These are phyloP conservation scores for Bathynomus jamesi DNA, from an alignment of 1,140 invertebrate genomes.

Conservation along the genomic window DNA sequence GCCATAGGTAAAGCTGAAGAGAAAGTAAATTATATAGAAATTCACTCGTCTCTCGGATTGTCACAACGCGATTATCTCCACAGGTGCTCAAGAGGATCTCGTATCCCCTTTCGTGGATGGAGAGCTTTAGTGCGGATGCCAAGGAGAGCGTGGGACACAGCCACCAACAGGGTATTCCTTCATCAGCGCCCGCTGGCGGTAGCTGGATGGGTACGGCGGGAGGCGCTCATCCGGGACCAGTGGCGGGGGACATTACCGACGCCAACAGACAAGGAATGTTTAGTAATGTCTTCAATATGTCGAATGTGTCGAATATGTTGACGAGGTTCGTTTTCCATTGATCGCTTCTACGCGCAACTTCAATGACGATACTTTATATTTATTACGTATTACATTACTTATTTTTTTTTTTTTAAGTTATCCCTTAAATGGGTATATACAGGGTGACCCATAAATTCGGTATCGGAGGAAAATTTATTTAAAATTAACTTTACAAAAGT, in stretches of 20 bases:
- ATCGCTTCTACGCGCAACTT: not conserved
- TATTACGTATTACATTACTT: not conserved
- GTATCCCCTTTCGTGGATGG: constrained; percentile 86
- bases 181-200: constrained; percentile 19
- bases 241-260: constrained; percentile 6
- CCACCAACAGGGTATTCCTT: constrained; percentile 48
- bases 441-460: no score
- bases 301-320: constrained; percentile 36
- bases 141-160: constrained; percentile 26
- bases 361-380: not conserved
- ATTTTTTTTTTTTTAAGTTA: no score
- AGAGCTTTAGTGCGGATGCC: constrained; percentile 52
- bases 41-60: not conserved
- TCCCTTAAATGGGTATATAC: no score
- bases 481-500: no score
- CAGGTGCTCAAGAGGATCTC: constrained; percentile 77
- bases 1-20: no score
- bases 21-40: not conserved
- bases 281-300: constrained; percentile 34
- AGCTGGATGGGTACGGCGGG: not conserved
- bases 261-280: constrained; percentile 24
- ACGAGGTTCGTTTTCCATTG: constrained; percentile 21
- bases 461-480: no score
- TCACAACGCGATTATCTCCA: constrained; percentile 17
- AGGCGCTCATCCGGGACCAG: constrained; percentile 1